Conservation (phyloP, 2,113 vertebrate genomes). For the Saccopteryx leptura region DNA sequence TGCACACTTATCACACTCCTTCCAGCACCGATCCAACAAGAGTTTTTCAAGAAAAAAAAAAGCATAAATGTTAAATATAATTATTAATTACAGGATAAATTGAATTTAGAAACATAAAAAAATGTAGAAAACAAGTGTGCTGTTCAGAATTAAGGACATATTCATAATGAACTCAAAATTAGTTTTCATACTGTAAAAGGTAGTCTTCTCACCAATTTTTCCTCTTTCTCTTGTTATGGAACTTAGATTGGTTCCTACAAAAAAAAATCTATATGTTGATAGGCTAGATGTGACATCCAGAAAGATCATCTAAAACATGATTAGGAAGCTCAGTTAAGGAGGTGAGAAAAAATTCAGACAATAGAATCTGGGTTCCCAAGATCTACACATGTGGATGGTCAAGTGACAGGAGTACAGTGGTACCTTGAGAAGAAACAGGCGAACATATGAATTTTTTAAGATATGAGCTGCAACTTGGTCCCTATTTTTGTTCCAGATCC, state of each 20-base stretch:
- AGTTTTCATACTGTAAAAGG: background rate
- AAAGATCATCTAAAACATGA: background rate
- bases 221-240: background rate
- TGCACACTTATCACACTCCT: background rate
- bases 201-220: background rate
- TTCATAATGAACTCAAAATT: background rate
- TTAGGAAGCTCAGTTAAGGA: background rate
- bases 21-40: background rate
- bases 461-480: too few species aligned
- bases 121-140: background rate
- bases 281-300: background rate
- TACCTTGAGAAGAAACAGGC: too few species aligned
- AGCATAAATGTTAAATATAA: background rate
- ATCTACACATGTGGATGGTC: background rate
- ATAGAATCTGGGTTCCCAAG: background rate
- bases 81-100: background rate
- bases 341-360: background rate
- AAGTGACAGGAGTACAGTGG: background rate
- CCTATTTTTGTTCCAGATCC: too few species aligned
- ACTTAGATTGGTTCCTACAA: background rate
- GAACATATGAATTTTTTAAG: too few species aligned
- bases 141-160: constrained; percentile 12
- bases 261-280: background rate
- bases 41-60: background rate
- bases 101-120: background rate